These are phyloP conservation scores for Bovichtus diacanthus DNA, from an alignment of 2,797 vertebrate species.

Conservation along the genomic window DNA sequence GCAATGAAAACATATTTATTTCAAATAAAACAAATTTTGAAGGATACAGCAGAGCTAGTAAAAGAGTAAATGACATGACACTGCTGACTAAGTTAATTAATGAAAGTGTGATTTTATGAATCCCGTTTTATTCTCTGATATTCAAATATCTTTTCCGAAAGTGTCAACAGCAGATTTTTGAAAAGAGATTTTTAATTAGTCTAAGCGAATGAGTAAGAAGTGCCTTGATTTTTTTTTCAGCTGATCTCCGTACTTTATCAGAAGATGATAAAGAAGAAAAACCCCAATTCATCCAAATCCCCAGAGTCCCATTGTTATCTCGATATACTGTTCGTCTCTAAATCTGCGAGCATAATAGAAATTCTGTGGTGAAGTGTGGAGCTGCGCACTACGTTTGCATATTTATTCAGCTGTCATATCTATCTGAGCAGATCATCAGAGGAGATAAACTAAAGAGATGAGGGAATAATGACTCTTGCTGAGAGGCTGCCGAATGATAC, in stretches of 20 bases:
- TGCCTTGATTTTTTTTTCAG: conserved; percentile 58
- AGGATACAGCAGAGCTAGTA: conserved; percentile 57
- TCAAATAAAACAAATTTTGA: conserved; percentile 51
- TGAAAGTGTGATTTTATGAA: conserved; percentile 61
- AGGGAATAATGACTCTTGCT: conserved; percentile 84
- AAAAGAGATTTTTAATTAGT: conserved; percentile 78
- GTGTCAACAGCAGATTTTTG: conserved; percentile 70
- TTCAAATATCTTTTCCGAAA: conserved; percentile 69
- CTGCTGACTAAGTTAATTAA: conserved; percentile 66
- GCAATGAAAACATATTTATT: conserved; percentile 52
- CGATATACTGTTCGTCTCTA: conserved; percentile 74
- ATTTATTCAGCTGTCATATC: conserved; percentile 88
- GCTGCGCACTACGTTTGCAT: conserved; percentile 78
- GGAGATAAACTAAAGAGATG: conserved; percentile 85
- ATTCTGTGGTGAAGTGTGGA: conserved; percentile 77
- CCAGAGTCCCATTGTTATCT: conserved; percentile 77
- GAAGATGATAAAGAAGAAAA: conserved; percentile 70
- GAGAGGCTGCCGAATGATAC: conserved; percentile 77
- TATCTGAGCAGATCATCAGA: conserved; percentile 85
- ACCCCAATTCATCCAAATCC: conserved; percentile 76
- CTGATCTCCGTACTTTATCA: conserved; percentile 77
- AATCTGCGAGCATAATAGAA: conserved; percentile 79
- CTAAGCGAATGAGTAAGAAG: conserved; percentile 64
- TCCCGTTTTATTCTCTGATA: conserved; percentile 55
- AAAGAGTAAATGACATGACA: conserved; percentile 53